Evolutionary conservation across 1,140 invertebrate species (phyloP).

Genomic region (Saccostrea echinata): DNA sequence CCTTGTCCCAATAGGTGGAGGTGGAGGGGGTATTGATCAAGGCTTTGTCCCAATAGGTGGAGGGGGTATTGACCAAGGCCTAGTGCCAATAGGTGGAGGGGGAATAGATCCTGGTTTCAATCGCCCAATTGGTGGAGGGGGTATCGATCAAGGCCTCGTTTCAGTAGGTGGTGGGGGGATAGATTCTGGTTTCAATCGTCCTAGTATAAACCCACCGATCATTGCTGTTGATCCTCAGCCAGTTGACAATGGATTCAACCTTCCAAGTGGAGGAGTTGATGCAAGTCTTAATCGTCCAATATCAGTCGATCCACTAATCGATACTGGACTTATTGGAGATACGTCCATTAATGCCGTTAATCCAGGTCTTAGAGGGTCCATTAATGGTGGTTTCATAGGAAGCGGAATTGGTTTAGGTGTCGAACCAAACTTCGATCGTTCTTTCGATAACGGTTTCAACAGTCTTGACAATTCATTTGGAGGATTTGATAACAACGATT

Average conservation of each 20-base stretch:
- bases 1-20: background rate
- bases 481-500: slow-evolving; percentile 3
- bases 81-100: too few species aligned
- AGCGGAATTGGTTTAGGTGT: background rate
- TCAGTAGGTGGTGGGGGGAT: background rate
- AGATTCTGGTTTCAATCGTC: background rate
- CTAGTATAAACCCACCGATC: background rate
- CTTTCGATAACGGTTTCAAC: background rate
- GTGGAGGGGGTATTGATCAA: background rate
- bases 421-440: slow-evolving; percentile 7
- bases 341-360: background rate
- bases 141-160: background rate
- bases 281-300: background rate
- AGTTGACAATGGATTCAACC: too few species aligned
- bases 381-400: background rate
- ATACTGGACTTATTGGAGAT: background rate
- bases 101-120: background rate
- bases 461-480: background rate
- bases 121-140: background rate
- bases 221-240: background rate
- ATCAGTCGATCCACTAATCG: background rate
- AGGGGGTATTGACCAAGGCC: too few species aligned
- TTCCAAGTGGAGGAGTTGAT: background rate
- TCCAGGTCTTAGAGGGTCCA: background rate
- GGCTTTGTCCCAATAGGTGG: background rate